These are phyloP conservation scores for Tenthredo mesomela DNA, from an alignment of 2,888 invertebrate species.

Conservation along the genomic window DNA sequence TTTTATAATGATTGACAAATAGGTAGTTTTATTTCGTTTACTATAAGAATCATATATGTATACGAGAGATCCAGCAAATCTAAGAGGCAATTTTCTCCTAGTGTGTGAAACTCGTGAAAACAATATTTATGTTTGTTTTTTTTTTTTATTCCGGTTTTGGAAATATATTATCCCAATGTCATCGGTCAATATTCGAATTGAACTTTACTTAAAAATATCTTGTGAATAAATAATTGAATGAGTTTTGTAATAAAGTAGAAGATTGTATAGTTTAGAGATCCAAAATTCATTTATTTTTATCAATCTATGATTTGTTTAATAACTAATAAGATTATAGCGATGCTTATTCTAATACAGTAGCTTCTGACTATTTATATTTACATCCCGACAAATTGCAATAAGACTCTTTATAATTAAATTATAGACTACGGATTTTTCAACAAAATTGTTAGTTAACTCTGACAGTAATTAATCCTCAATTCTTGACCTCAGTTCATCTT, in stretches of 20 bases:
- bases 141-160: not conserved
- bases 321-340: not conserved
- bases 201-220: not conserved
- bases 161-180: not conserved
- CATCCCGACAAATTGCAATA: constrained; percentile 34
- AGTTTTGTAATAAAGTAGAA: not conserved
- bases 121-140: not conserved
- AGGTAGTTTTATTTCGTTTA: not conserved
- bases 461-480: not conserved
- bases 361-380: constrained; percentile 43
- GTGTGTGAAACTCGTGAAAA: not conserved
- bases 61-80: not conserved
- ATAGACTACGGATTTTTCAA: not conserved
- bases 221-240: not conserved
- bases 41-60: not conserved
- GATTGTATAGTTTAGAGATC: constrained; percentile 4
- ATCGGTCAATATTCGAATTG: not conserved
- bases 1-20: not conserved
- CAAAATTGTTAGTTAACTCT: not conserved
- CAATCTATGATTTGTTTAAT: constrained; percentile 23
- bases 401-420: constrained; percentile 26
- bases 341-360: constrained; percentile 22
- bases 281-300: constrained; percentile 39
- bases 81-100: not conserved
- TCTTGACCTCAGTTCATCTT: not conserved